Percentiles rank a stretch among this genome's conserved stretches.
Evolutionary conservation across 2,113 vertebrate genomes (phyloP).

Genomic region (Podarcis muralis): DNA sequence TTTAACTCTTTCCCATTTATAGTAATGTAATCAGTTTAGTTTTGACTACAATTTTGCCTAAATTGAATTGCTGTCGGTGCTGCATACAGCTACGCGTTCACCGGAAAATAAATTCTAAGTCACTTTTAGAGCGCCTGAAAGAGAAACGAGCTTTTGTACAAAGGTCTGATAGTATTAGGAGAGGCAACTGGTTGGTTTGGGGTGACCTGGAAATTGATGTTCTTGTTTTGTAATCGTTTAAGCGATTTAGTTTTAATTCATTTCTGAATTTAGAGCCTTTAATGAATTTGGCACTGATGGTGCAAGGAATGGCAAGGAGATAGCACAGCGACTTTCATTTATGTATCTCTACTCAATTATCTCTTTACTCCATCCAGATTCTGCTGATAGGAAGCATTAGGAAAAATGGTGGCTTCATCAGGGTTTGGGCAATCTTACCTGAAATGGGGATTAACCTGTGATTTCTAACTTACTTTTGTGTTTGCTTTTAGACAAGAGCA

Average conservation of each 20-base stretch:
- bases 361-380: not conserved
- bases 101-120: conserved; percentile 37
- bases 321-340: not conserved
- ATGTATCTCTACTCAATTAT: not conserved
- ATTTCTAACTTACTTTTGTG: not conserved
- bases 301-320: not conserved
- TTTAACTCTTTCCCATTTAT: conserved; percentile 66
- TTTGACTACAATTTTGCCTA: conserved; percentile 17
- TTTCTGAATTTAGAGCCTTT: not conserved
- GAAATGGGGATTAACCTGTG: not conserved
- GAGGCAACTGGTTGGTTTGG: not conserved
- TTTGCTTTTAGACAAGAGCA: not conserved
- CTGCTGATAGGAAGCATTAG: not conserved
- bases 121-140: conserved; percentile 2
- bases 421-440: not conserved
- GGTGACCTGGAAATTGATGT: not conserved
- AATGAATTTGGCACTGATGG: not conserved
- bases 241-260: not conserved
- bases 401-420: not conserved
- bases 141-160: conserved; percentile 19
- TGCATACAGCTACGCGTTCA: not conserved
- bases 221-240: not conserved
- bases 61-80: conserved; percentile 16
- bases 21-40: conserved; percentile 28
- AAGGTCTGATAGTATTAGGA: conserved; percentile 17